Evolutionary conservation across 1,140 invertebrate species (phyloP).

Genomic region (Stegodyphus dumicola): DNA sequence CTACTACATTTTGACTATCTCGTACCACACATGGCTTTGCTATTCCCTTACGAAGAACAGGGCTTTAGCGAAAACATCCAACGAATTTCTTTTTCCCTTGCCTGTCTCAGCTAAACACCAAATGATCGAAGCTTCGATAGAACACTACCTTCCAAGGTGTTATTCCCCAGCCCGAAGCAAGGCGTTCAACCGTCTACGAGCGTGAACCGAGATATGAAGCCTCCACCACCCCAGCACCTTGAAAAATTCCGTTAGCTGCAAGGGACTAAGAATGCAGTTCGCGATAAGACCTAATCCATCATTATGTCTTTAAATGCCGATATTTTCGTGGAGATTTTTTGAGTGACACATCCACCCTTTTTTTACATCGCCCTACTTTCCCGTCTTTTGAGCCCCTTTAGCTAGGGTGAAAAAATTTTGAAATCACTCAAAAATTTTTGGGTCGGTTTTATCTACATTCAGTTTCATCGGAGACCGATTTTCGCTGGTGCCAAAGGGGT

Average conservation of each 20-base stretch:
- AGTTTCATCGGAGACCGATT: neutral
- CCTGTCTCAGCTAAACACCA: neutral
- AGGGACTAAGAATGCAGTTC: conserved; percentile 6
- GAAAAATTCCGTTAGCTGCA: neutral
- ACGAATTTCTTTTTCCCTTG: neutral
- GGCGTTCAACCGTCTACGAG: neutral
- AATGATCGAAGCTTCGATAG: conserved; percentile 46
- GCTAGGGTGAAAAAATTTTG: conserved; percentile 34
- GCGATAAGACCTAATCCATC: conserved; percentile 41
- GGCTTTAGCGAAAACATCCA: neutral
- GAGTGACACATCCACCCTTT: conserved; percentile 27
- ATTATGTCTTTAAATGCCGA: conserved; percentile 56
- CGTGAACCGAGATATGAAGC: neutral
- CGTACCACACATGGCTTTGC: conserved; percentile 25
- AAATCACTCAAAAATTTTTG: conserved; percentile 45
- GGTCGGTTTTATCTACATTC: neutral
- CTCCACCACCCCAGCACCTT: neutral
- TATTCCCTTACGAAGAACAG: conserved; percentile 34
- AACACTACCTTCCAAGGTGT: neutral
- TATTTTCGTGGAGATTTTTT: conserved; percentile 49
- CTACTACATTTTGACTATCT: conserved; percentile 47
- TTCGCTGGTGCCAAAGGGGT: conserved; percentile 28
- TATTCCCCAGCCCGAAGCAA: conserved; percentile 14
- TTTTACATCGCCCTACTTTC: conserved; percentile 11
- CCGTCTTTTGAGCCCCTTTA: conserved; percentile 8